These are phyloP conservation scores for Enteromius trimaculatus DNA, from an alignment of 2,797 vertebrate genomes.

Conservation along the genomic window DNA sequence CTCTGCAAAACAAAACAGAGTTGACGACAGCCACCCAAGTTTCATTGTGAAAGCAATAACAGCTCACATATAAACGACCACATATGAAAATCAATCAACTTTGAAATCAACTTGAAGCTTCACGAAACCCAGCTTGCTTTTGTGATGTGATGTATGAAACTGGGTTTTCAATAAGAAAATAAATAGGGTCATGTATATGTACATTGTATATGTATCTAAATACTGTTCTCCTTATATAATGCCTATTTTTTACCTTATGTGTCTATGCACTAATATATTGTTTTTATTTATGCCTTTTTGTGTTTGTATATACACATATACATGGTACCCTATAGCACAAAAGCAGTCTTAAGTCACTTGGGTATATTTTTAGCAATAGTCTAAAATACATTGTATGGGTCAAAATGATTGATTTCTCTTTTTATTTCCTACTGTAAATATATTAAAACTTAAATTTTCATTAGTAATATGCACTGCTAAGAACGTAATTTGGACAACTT, in stretches of 20 bases:
- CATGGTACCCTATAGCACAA: no score
- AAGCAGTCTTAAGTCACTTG: no score
- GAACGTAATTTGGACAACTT: no score
- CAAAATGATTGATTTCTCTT: no score
- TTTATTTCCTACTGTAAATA: no score
- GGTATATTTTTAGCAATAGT: no score
- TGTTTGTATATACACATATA: no score
- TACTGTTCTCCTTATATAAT: not conserved
- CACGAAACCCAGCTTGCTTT: not conserved
- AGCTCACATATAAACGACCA: not conserved
- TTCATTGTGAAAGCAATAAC: conserved; percentile 21
- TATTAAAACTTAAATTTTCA: no score
- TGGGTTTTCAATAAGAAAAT: not conserved
- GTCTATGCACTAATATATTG: no score
- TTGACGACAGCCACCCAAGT: conserved; percentile 17
- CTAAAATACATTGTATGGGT: no score
- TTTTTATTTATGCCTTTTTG: no score
- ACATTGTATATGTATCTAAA: not conserved
- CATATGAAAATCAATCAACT: conserved; percentile 11
- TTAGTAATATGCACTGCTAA: no score
- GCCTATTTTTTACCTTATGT: not conserved
- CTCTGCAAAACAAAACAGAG: conserved; percentile 7
- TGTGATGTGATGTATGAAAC: not conserved
- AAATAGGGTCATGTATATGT: not conserved
- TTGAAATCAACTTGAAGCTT: not conserved